Conservation (phyloP, 1,140 invertebrate species). For the Drosophila punjabiensis region DNA sequence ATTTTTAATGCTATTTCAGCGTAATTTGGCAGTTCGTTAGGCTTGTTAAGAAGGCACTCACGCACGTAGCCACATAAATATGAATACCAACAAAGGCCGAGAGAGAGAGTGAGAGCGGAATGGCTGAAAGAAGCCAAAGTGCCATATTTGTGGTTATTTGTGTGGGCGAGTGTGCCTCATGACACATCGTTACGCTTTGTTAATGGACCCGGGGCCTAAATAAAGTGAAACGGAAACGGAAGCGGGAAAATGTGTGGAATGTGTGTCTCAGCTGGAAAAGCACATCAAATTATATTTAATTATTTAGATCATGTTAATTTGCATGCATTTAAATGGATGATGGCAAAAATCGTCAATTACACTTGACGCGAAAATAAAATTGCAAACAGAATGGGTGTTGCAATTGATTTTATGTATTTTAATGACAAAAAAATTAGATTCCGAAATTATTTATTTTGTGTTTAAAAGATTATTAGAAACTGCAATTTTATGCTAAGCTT, state of each 20-base stretch:
- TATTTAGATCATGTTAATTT: constrained; percentile 82
- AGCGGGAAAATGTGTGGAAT: constrained; percentile 7
- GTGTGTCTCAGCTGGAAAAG: constrained; percentile 52
- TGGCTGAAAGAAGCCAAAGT: constrained; percentile 37
- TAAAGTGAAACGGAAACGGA: constrained; percentile 17
- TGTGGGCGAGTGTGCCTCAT: constrained; percentile 43
- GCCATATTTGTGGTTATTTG: constrained; percentile 63
- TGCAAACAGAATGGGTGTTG: not conserved
- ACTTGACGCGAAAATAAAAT: not conserved
- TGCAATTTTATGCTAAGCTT: no score
- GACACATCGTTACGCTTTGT: constrained; percentile 83
- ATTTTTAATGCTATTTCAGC: constrained; percentile 81
- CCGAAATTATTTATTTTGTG: no score
- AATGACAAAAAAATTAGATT: no score
- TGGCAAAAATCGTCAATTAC: not conserved
- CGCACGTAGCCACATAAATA: constrained; percentile 67
- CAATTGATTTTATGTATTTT: not conserved
- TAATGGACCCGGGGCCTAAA: constrained; percentile 71
- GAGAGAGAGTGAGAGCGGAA: constrained; percentile 12
- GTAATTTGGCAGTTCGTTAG: constrained; percentile 84
- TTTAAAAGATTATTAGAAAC: no score
- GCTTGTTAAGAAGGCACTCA: constrained; percentile 66
- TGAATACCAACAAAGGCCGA: constrained; percentile 58
- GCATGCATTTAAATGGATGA: constrained; percentile 61
- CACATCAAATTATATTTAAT: constrained; percentile 80